A percentile compares a stretch with the other conserved stretches of the same genome.
Evolutionary conservation across 2,888 invertebrate species (phyloP).

Genomic region (Nesidiocoris tenuis): DNA sequence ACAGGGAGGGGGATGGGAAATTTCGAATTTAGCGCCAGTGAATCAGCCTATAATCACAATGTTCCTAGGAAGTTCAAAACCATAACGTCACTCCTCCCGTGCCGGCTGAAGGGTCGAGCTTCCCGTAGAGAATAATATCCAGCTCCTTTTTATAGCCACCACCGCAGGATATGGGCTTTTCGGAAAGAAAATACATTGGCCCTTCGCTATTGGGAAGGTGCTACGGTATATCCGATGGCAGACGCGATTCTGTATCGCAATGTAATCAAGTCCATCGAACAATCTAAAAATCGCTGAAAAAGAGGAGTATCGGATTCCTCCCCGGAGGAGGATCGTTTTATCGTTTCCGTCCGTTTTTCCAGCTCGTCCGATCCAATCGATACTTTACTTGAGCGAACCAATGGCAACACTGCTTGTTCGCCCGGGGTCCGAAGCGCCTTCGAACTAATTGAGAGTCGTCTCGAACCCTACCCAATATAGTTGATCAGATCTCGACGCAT

Average conservation of each 20-base stretch:
- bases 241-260: conserved; percentile 22
- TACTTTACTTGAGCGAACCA: conserved; percentile 14
- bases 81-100: too few species aligned
- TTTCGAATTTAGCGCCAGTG: too few species aligned
- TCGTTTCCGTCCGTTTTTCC: background rate
- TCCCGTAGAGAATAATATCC: background rate
- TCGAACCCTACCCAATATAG: conserved; percentile 10
- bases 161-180: too few species aligned
- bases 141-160: background rate
- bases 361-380: conserved; percentile 20
- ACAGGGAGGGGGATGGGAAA: too few species aligned
- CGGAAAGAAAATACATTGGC: background rate
- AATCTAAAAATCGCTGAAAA: background rate
- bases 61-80: too few species aligned
- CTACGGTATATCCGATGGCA: background rate
- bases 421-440: background rate
- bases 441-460: conserved; percentile 40
- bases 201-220: background rate
- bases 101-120: background rate
- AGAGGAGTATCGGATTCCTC: conserved; percentile 24
- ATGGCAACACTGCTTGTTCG: background rate
- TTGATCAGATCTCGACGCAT: conserved; percentile 33
- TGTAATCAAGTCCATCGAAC: conserved; percentile 28
- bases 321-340: conserved; percentile 16
- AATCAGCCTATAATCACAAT: too few species aligned